Conservation (phyloP, 2,888 invertebrate species). For the Drosophila histrio region DNA sequence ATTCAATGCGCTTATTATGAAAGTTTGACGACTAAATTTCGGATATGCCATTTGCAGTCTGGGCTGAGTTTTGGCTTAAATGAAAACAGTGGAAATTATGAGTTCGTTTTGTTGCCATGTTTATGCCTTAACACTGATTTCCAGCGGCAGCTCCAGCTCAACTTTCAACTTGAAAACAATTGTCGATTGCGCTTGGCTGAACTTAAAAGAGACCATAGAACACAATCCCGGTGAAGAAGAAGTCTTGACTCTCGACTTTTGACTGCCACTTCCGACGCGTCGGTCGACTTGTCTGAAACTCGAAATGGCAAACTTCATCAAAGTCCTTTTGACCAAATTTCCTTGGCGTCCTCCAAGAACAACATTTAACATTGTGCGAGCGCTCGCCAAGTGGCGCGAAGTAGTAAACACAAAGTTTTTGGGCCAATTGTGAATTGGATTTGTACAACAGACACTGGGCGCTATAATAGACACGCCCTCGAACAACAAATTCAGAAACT, state of each 20-base stretch:
- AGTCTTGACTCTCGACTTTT: constrained; percentile 27
- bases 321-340: constrained; percentile 65
- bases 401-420: constrained; percentile 64
- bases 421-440: constrained; percentile 60
- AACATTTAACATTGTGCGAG: not conserved
- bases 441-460: constrained; percentile 41
- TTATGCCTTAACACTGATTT: constrained; percentile 22
- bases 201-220: constrained; percentile 12
- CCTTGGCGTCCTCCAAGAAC: constrained; percentile 39
- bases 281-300: not conserved
- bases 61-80: not conserved
- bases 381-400: constrained; percentile 36
- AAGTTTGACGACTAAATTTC: constrained; percentile 42
- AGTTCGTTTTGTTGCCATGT: constrained; percentile 29
- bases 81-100: constrained; percentile 22
- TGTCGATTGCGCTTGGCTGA: constrained; percentile 51
- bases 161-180: constrained; percentile 51
- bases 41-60: constrained; percentile 33
- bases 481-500: constrained; percentile 44
- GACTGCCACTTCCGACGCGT: constrained; percentile 38
- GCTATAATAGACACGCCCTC: constrained; percentile 6
- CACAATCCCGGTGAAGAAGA: constrained; percentile 26
- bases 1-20: constrained; percentile 59
- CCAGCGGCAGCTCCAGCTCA: not conserved
- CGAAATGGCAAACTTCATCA: constrained; percentile 55